Evolutionary conservation across 64 coral and sea anemone genomes (phyloP), one percentile per base, ranked within the genome.

Genomic region (Catalaphyllia jardinei): DNA sequence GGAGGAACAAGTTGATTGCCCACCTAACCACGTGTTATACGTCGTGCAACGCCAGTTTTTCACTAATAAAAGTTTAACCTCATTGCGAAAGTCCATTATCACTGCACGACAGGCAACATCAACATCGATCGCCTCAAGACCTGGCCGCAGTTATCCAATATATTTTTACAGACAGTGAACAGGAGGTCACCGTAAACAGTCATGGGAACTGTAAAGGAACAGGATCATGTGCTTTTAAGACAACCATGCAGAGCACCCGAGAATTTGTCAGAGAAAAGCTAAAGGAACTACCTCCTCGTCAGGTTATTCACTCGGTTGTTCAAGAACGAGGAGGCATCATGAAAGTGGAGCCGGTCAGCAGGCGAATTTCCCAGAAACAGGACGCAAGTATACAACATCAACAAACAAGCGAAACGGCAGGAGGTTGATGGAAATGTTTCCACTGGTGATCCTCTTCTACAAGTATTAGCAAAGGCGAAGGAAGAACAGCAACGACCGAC

Each of bases 211-310:
- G 12, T 42, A 86, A 67, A 65, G 35, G 62, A 22, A 20, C 28
- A 39, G 65, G 62, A 3, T 0, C 61, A 33, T 57, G 75, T 89
- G 46, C 87, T 6, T 89, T 62, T 69, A 77, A 89, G 63, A 60
- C 75, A 31, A 89, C 87, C 3, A 89, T 89, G 87, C 73, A 89
- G 51, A 89, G 87, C 87, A 89, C 87, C 33, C 13, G 74, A 78
- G 55, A 89, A 3, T 42, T 79, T 77, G 55, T 89, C 20, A 79
- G 25, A 79, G 87, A 79, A 71, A 89, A 77, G 55, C 51, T 89
- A 39, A 42, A 65, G 76, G 55, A 60, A 79, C 65, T 78, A 79
- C 76, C 87, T 4, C 55, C 87, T 80, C 75, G 87, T 79, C 30
- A 78, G 39, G 76, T 54, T 0, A 31, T 65, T 35, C 87, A 89